Base-by-base conservation (phyloP, 2,888 invertebrate species). In the Drosophila aldrichi region DNA sequence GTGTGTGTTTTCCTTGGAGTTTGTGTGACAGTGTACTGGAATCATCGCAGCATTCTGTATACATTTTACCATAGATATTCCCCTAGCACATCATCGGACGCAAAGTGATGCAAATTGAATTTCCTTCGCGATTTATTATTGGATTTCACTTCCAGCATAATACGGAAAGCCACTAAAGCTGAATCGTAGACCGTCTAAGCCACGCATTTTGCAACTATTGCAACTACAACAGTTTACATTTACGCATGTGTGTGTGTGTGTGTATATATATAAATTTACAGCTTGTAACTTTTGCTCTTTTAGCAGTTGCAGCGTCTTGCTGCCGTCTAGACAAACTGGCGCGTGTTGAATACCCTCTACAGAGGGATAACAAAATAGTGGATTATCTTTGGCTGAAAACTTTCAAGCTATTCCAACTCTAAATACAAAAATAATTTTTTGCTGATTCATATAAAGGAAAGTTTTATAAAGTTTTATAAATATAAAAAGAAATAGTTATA, bases 281-380 rank as follows among this genome's bases (percentile, higher is more conserved):
- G 51, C 46, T 71, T 63, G 32, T 66, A 55, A 49, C 46, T 56
- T 67, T 69, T 55, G 34, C 55, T 68, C 64, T 46, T 49, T 51
- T 40, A 20, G 20, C 61, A 57, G 56, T 59, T 66, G 36, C 44
- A 56, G 43, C 29, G 72, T 70, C 62, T 74, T 81, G 64, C 46
- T 57, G 67, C 70, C 46, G 84, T 85, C 84, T 85, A 89, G 84
- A 85, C 84, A 79, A 69, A 65, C 60, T 70, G 84, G 89, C 84
- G 84, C 84, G 40, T 67, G 49, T 58, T 66, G 48, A 14, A 58
- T 63, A 59, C 70, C 65, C 77, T 51, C 20, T 62, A 43, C 1
- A 2, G 6, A 18, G 12, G 3, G 16, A 2, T 56, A 43, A 10
- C 22, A 10, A 52, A 52, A 18, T 7, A 22, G 22, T 38, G 16